Base-by-base conservation (phyloP, 2,888 invertebrate genomes). In the Drosophila prolongata region DNA sequence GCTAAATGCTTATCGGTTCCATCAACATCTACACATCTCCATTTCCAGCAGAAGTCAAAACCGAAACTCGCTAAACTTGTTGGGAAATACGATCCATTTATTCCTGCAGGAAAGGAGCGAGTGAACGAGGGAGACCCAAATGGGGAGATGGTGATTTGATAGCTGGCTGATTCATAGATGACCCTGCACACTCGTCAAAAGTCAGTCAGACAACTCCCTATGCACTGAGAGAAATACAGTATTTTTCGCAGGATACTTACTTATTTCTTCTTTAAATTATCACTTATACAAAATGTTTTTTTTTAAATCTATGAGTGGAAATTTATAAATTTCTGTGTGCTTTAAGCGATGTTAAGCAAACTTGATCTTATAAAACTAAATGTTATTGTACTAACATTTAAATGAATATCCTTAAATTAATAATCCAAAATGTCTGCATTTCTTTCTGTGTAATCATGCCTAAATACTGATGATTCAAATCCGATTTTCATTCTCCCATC, bases 61-160 rank as follows among this genome's bases (percentile, higher is more conserved):
- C 76, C 79, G 76, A 79, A 88, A 88, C 81, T 82, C 83, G 83
- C 88, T 80, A 87, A 90, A 90, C 91, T 90, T 89, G 91, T 80
- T 82, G 84, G 82, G 78, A 84, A 90, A 90, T 76, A 77, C 79
- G 90, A 90, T 87, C 67, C 30, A 85, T 55, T 34, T 49, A 64
- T 64, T 58, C 49, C 16, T 55, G 50, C 1, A 16, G 16, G 16
- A 14, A 49, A 37, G 19, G 47, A 42, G 19, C 13, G 52, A 27
- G 44, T 24, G 14, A 24, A 42, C 30, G 49, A 11, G 34, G 14
- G 38, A 68, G 66, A 71, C 68, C 62, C n/a, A 75, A 78, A 81
- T 84, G 78, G 76, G 80, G 88, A 87, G 86, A 87, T 85, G 80
- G 78, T 82, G 83, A 87, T 79, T 84, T 74, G 83, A 84, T 87